Percentiles rank a stretch among this genome's conserved stretches.
Evolutionary conservation across 53 echinoderm and acorn worm genomes (phyloP).

Genomic region (Temnopleurus reevesii): DNA sequence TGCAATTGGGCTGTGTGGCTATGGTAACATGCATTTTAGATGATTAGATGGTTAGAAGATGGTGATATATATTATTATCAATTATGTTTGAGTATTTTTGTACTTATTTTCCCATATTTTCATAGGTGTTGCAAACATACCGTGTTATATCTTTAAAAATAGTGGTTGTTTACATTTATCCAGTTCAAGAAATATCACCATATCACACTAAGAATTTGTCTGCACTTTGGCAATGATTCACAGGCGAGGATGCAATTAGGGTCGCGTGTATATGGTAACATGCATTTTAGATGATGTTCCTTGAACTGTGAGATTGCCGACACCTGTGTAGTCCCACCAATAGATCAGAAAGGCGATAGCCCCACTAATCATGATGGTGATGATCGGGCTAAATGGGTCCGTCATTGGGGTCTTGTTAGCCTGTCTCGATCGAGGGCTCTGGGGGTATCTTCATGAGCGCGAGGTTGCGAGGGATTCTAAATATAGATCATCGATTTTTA

Average conservation of each 20-base stretch:
- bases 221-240: neutral
- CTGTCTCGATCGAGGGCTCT: neutral
- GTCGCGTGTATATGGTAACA: neutral
- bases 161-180: neutral
- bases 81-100: no score
- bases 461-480: neutral
- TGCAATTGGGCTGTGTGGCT: no score
- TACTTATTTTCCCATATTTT: no score
- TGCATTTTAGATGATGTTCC: constrained; percentile 51
- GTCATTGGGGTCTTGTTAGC: neutral
- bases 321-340: constrained; percentile 38
- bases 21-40: no score
- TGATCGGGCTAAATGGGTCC: constrained; percentile 18
- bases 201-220: neutral
- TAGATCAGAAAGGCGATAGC: constrained; percentile 28
- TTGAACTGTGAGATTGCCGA: constrained; percentile 1
- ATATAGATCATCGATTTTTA: neutral
- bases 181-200: neutral
- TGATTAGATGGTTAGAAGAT: no score
- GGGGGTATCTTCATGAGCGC: no score
- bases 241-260: constrained; percentile 10
- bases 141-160: no score
- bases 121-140: no score
- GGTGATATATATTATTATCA: no score
- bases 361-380: neutral